These are phyloP conservation scores for Cinclus mexicanus DNA, from an alignment of 2,113 vertebrate genomes.

Conservation along the genomic window DNA sequence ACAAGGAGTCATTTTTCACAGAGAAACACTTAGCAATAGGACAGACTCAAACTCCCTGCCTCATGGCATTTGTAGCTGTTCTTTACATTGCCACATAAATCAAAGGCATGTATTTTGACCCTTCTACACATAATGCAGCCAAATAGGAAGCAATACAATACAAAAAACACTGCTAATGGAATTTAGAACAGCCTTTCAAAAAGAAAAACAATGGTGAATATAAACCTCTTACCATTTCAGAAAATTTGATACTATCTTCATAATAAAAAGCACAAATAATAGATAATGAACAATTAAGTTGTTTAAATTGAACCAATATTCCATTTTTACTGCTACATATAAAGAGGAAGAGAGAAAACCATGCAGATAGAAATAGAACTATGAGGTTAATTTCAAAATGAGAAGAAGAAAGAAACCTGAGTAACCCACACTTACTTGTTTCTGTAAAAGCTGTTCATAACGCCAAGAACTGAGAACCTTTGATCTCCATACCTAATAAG, in stretches of 20 bases:
- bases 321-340: not conserved
- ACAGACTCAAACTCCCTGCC: conserved; percentile 48
- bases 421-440: not conserved
- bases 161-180: not conserved
- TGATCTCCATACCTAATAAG: not conserved
- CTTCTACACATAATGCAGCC: not conserved
- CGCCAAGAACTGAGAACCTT: not conserved
- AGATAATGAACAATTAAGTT: not conserved
- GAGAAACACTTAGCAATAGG: conserved; percentile 43
- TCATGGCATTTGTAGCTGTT: conserved; percentile 39
- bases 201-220: not conserved
- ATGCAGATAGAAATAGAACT: not conserved
- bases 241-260: not conserved
- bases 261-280: not conserved
- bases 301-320: not conserved
- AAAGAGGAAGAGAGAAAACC: not conserved
- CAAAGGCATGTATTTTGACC: conserved; percentile 29
- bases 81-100: conserved; percentile 61
- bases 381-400: not conserved
- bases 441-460: not conserved
- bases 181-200: not conserved
- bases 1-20: conserved; percentile 64
- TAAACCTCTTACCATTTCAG: not conserved
- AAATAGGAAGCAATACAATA: not conserved
- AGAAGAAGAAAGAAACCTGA: not conserved